These are phyloP conservation scores for Cheilosia vernalis DNA, from an alignment of 2,888 invertebrate genomes.

Conservation along the genomic window DNA sequence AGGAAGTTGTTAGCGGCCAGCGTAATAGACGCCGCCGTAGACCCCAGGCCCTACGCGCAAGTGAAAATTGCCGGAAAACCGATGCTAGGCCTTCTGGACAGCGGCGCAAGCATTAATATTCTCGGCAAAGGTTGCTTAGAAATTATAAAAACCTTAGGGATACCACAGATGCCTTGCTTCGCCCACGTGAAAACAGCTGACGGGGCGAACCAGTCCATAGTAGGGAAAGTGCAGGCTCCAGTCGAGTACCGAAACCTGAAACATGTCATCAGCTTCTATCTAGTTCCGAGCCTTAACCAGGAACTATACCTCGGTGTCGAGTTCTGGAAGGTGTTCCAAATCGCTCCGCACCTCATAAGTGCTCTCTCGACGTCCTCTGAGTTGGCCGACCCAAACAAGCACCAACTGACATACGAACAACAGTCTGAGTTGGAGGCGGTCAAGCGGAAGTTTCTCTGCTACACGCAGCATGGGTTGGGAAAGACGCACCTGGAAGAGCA, in stretches of 20 bases:
- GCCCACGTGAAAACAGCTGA: too few species aligned
- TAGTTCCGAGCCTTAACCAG: conserved; percentile 44
- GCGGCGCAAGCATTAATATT: conserved; percentile 38
- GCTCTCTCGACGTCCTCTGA: not conserved
- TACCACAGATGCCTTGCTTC: not conserved
- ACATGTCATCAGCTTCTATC: not conserved
- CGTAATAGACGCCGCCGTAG: not conserved
- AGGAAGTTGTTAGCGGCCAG: not conserved
- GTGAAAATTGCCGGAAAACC: not conserved
- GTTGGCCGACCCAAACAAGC: not conserved
- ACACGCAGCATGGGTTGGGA: conserved; percentile 31
- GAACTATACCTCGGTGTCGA: conserved; percentile 57
- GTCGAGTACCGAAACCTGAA: too few species aligned
- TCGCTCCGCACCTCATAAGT: conserved; percentile 27
- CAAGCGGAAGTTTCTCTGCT: conserved; percentile 2
- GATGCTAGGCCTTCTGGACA: conserved; percentile 30
- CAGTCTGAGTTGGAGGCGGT: not conserved
- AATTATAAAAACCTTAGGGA: not conserved
- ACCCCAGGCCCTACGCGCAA: not conserved
- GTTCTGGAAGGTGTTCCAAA: conserved; percentile 50
- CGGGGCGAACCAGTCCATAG: too few species aligned
- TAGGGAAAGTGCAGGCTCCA: too few species aligned
- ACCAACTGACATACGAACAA: conserved; percentile 6
- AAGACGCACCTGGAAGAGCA: conserved; percentile 29
- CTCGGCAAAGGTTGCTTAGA: conserved; percentile 18